Evolutionary conservation across 1,140 invertebrate species (phyloP).

Genomic region (Panagrolaimus sp.): DNA sequence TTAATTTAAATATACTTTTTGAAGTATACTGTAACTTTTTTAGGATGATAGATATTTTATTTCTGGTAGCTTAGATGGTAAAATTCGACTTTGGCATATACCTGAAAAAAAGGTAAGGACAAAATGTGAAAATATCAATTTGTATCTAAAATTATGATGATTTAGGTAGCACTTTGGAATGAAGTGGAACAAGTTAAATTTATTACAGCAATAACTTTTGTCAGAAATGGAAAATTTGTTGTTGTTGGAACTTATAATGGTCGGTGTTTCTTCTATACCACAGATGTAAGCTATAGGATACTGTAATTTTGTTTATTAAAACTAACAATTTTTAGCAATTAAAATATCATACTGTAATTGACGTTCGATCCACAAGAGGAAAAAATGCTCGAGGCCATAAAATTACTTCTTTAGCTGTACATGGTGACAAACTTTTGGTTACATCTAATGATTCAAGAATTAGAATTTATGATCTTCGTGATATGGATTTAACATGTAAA

Average conservation of each 20-base stretch:
- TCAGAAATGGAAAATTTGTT: constrained; percentile 91
- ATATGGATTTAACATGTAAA: constrained; percentile 90
- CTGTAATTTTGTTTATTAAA: too few relatives aligned
- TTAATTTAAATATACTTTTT: constrained; percentile 24
- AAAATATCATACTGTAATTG: constrained; percentile 94
- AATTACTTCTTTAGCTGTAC: constrained; percentile 80
- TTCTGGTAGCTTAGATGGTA: constrained; percentile 65
- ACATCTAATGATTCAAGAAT: constrained; percentile 97
- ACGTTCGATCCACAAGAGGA: constrained; percentile 84
- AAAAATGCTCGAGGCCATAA: constrained; percentile 88
- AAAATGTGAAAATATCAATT: too few relatives aligned
- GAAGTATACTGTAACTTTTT: constrained; percentile 42
- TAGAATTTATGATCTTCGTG: constrained; percentile 87
- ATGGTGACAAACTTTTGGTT: constrained; percentile 72
- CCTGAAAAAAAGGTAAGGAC: constrained; percentile 82
- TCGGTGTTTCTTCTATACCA: constrained; percentile 93
- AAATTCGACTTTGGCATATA: constrained; percentile 95
- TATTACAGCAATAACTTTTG: constrained; percentile 95
- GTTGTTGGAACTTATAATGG: constrained; percentile 86
- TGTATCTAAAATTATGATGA: neutral
- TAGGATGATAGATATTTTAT: constrained; percentile 65
- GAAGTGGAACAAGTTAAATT: constrained; percentile 81
- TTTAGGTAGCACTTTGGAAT: constrained; percentile 82
- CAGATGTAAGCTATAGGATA: too few relatives aligned
- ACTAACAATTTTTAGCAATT: too few relatives aligned